These are phyloP conservation scores for Pangasius macronema DNA, from an alignment of 2,797 vertebrate species.

Conservation along the genomic window DNA sequence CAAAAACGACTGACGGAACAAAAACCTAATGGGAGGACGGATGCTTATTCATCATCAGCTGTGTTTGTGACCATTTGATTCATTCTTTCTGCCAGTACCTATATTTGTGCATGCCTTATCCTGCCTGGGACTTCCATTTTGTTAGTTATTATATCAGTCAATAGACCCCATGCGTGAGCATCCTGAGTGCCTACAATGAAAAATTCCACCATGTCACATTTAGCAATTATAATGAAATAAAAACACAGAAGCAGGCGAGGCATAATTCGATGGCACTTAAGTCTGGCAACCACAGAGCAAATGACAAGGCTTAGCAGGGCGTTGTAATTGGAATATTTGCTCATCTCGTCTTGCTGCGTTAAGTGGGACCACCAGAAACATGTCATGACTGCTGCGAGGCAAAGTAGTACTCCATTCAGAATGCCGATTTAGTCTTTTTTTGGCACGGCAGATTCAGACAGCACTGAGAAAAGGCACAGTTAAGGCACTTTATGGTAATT, in stretches of 20 bases:
- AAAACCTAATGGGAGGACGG: too few species aligned
- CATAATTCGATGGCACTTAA: constrained; percentile 59
- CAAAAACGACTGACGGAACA: too few species aligned
- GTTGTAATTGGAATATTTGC: constrained; percentile 52
- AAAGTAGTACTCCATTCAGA: constrained; percentile 27
- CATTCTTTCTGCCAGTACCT: too few species aligned
- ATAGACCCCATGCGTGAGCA: constrained; percentile 27
- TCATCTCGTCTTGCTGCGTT: constrained; percentile 40
- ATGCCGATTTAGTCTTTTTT: background rate
- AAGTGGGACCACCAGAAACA: constrained; percentile 48
- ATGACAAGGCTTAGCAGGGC: constrained; percentile 52
- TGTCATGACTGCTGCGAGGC: constrained; percentile 34
- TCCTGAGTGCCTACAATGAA: constrained; percentile 38
- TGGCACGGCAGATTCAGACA: constrained; percentile 13
- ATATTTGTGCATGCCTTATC: background rate
- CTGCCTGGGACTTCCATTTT: background rate
- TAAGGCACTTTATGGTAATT: constrained; percentile 6
- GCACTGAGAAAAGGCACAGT: background rate
- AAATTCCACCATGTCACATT: constrained; percentile 47
- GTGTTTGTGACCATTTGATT: background rate
- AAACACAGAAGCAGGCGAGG: constrained; percentile 52
- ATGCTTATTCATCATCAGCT: background rate
- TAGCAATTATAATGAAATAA: constrained; percentile 62
- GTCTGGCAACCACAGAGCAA: constrained; percentile 47
- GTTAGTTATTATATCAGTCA: background rate